phyloP scores from a whole-genome alignment of 23 tunicate species.

The Styela plicata region DNA sequence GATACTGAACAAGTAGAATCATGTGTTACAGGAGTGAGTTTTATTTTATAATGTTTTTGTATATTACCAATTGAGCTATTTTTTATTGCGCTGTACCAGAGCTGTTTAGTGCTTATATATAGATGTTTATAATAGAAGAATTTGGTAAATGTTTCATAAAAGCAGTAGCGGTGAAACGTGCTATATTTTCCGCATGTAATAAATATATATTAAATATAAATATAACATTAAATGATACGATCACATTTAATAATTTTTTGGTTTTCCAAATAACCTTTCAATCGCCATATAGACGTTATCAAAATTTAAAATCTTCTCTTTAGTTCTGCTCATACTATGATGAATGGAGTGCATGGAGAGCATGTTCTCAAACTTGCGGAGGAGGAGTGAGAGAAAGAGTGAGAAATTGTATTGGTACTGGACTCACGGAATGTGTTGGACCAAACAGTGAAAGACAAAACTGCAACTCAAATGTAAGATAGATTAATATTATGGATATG shows the following conservation, averaged over 20 bases:
- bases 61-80: too few relatives aligned
- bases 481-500: not conserved
- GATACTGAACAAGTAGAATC: conserved; percentile 35
- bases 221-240: too few relatives aligned
- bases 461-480: conserved; percentile 22
- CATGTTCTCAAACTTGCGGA: conserved; percentile 72
- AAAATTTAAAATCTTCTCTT: too few relatives aligned
- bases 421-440: conserved; percentile 47
- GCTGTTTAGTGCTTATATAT: not conserved
- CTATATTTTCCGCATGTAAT: too few relatives aligned
- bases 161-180: not conserved
- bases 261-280: too few relatives aligned
- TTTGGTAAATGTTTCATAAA: not conserved
- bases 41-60: too few relatives aligned
- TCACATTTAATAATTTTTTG: too few relatives aligned
- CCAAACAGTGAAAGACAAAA: not conserved
- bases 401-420: conserved; percentile 64
- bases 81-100: not conserved
- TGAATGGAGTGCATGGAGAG: conserved; percentile 48
- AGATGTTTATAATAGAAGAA: too few relatives aligned
- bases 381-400: conserved; percentile 39
- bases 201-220: too few relatives aligned
- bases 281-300: too few relatives aligned
- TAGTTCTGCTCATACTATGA: conserved; percentile 68
- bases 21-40: conserved; percentile 41